These are phyloP conservation scores for Peromyscus aztecus DNA, from an alignment of 2,797 vertebrate genomes.

Conservation along the genomic window DNA sequence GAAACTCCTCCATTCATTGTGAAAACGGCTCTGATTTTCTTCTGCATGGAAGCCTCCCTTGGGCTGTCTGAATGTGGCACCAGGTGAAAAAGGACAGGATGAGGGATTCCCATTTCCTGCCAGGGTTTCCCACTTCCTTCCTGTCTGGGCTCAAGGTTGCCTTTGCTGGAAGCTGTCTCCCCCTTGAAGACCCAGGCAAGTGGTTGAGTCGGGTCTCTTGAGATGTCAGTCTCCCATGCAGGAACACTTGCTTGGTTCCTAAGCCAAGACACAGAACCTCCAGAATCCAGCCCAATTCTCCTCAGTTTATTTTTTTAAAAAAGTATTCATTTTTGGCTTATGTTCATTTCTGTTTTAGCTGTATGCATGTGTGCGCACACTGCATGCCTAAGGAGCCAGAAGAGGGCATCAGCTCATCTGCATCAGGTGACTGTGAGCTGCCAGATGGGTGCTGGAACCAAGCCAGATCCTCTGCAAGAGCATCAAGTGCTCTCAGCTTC, in stretches of 20 bases:
- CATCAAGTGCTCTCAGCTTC: neutral
- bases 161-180: neutral
- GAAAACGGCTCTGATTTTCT: slow-evolving; percentile 66
- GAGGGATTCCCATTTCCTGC: neutral
- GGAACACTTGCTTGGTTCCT: neutral
- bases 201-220: neutral
- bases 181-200: neutral
- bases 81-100: neutral
- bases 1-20: slow-evolving; percentile 63
- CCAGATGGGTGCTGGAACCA: neutral
- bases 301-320: neutral
- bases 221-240: neutral
- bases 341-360: neutral
- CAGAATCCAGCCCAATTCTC: neutral
- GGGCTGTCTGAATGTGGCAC: neutral
- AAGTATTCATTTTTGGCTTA: neutral
- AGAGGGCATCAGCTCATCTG: neutral
- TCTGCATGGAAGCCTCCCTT: neutral
- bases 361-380: neutral
- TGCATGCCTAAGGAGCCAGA: neutral
- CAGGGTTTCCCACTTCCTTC: slow-evolving; percentile 21
- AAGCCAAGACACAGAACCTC: slow-evolving; percentile 9
- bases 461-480: neutral
- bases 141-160: neutral
- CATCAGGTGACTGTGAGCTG: neutral